Base-by-base conservation (phyloP, 2,113 vertebrate species). In the Coryphaenoides rupestris region DNA sequence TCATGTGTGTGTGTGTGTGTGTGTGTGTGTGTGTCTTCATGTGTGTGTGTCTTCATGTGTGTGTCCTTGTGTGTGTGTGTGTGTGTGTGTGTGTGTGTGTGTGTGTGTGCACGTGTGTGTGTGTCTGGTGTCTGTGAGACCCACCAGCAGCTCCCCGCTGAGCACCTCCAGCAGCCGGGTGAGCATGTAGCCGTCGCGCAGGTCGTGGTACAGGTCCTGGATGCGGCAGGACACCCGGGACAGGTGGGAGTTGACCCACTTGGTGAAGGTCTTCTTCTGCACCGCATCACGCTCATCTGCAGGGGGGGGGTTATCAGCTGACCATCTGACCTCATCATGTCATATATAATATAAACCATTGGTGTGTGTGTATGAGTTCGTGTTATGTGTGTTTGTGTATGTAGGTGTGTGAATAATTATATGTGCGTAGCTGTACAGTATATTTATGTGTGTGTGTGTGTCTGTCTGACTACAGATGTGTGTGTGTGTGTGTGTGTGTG, bases 231-330 rank as follows among this genome's bases (percentile, higher is more conserved):
- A 92, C 58, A 92, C 94, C 0, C 93, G 89, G 6, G 93, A 84
- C 15, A 98, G 87, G 81, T 98, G 95, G 1, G 95, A 93, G 73
- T 98, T 98, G 23, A 98, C 93, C 95, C 95, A 98, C 73, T 96
- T 98, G 62, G 94, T 98, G 74, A 98, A 98, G 10, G 96, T 98
- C 69, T 98, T 98, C 90, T 98, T 96, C 91, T 98, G 96, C 55
- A 98, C 96, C 0, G 95, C 93, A 23, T 98, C 96, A 2, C 96
- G 87, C 72, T 98, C 96, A 58, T 98, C 96, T 98, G 63, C 50
- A 55, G 7, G 47, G 47, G 47, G 15, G 33, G n/a, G n/a, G n/a
- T n/a, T n/a, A n/a, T n/a, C n/a, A n/a, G n/a, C n/a, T n/a, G n/a
- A n/a, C n/a, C n/a, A n/a, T n/a, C n/a, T n/a, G n/a, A n/a, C n/a